phyloP scores from a whole-genome alignment of 2,888 invertebrate genomes.

The Cosmorhoe ocellata region DNA sequence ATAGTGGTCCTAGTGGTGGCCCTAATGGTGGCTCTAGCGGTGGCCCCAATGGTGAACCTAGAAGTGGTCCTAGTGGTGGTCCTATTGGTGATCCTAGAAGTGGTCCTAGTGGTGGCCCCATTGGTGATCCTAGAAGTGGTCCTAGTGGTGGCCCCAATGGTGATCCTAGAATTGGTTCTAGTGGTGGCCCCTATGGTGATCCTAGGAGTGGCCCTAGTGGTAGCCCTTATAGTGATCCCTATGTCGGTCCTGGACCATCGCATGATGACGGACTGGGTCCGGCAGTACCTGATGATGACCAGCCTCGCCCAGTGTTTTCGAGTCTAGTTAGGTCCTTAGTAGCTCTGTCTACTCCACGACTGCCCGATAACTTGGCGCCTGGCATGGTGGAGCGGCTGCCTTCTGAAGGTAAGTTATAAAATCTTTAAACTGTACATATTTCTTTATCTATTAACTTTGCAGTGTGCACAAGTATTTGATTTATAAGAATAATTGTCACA shows the following conservation, averaged over 20 bases:
- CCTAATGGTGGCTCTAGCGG: background rate
- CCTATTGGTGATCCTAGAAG: background rate
- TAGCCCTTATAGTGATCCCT: no score
- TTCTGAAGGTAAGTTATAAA: slow-evolving; percentile 82
- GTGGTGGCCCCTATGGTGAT: background rate
- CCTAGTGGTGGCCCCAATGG: background rate
- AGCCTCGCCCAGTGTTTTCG: slow-evolving; percentile 65
- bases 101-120: background rate
- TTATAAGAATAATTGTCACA: no score
- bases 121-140: background rate
- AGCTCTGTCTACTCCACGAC: slow-evolving; percentile 82
- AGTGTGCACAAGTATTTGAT: no score
- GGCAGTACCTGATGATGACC: slow-evolving; percentile 13
- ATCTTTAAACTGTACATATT: no score
- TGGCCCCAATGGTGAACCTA: background rate
- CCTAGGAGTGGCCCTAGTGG: no score
- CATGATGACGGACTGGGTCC: slow-evolving; percentile 10
- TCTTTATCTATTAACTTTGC: no score
- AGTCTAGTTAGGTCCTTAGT: slow-evolving; percentile 84
- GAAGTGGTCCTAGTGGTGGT: background rate
- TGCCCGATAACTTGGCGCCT: slow-evolving; percentile 82
- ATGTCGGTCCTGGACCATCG: background rate
- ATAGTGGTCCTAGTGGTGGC: background rate
- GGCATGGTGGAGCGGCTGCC: slow-evolving; percentile 87
- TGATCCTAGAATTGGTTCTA: background rate